These are phyloP conservation scores for Brachycybe producta DNA, from an alignment of 2,888 invertebrate genomes.

Conservation along the genomic window DNA sequence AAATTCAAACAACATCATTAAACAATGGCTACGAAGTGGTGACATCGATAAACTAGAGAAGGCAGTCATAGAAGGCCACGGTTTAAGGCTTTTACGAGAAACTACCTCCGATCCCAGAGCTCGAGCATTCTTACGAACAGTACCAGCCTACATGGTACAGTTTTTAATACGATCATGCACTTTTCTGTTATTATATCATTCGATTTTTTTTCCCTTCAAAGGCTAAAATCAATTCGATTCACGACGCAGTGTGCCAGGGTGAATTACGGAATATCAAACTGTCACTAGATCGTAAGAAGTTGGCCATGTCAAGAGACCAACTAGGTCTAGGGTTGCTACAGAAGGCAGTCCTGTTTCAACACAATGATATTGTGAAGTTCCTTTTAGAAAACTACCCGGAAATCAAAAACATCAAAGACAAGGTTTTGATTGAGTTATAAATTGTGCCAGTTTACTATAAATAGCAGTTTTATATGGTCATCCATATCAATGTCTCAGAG, in stretches of 20 bases:
- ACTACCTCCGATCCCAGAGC: slow-evolving; percentile 49
- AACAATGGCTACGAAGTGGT: slow-evolving; percentile 34
- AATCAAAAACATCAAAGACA: slow-evolving; percentile 65
- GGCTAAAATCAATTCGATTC: slow-evolving; percentile 81
- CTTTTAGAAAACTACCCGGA: slow-evolving; percentile 59
- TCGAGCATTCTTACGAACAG: slow-evolving; percentile 49
- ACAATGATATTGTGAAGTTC: slow-evolving; percentile 64
- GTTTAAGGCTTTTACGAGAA: slow-evolving; percentile 57
- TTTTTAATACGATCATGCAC: too few relatives aligned
- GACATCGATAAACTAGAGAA: slow-evolving; percentile 84
- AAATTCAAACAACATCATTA: slow-evolving; percentile 10
- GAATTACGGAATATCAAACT: slow-evolving; percentile 70
- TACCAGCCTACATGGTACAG: slow-evolving; percentile 53
- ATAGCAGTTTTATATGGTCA: too few relatives aligned
- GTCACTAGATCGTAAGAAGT: slow-evolving; percentile 74
- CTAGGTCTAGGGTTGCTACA: slow-evolving; percentile 64
- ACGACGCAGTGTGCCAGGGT: slow-evolving; percentile 70
- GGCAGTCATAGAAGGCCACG: slow-evolving; percentile 80
- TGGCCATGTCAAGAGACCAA: slow-evolving; percentile 18
- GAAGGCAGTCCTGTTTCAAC: slow-evolving; percentile 70
- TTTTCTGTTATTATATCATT: neutral
- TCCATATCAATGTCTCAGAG: too few relatives aligned
- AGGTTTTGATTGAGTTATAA: too few relatives aligned
- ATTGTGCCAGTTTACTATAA: too few relatives aligned
- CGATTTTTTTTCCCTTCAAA: slow-evolving; percentile 30